phyloP scores from a whole-genome alignment of 2,113 vertebrate species.

The Odocoileus virginianus region DNA sequence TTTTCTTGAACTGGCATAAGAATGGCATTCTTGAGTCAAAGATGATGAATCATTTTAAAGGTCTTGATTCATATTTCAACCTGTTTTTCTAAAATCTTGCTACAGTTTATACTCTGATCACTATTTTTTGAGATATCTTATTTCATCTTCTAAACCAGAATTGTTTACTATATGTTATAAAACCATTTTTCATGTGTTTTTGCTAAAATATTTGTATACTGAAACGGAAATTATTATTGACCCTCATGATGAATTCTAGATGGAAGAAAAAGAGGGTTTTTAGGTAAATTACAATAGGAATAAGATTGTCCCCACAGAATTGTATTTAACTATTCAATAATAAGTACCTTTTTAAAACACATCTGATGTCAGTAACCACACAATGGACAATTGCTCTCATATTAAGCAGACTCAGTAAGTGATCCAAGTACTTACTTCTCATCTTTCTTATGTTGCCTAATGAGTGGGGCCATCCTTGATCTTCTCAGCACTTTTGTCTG shows the following conservation, averaged over 20 bases:
- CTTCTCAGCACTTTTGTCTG: neutral
- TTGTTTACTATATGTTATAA: neutral
- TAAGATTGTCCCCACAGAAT: neutral
- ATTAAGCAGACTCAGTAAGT: neutral
- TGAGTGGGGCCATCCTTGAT: neutral
- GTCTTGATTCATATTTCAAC: neutral
- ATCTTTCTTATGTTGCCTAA: neutral
- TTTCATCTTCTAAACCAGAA: neutral
- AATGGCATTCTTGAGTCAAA: neutral
- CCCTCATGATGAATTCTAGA: neutral
- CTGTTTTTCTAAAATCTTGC: neutral
- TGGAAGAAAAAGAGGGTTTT: neutral
- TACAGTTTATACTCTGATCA: neutral
- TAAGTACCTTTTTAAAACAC: neutral
- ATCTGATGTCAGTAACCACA: neutral
- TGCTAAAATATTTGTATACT: neutral
- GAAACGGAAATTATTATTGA: neutral
- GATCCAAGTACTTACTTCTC: neutral
- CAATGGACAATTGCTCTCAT: neutral
- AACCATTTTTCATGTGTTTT: neutral
- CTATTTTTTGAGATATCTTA: neutral
- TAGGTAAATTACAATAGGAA: neutral
- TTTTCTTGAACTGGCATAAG: neutral
- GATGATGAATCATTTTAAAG: neutral
- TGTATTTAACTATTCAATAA: neutral